phyloP scores from a whole-genome alignment of 2,113 vertebrate species.

The Aptenodytes forsteri region DNA sequence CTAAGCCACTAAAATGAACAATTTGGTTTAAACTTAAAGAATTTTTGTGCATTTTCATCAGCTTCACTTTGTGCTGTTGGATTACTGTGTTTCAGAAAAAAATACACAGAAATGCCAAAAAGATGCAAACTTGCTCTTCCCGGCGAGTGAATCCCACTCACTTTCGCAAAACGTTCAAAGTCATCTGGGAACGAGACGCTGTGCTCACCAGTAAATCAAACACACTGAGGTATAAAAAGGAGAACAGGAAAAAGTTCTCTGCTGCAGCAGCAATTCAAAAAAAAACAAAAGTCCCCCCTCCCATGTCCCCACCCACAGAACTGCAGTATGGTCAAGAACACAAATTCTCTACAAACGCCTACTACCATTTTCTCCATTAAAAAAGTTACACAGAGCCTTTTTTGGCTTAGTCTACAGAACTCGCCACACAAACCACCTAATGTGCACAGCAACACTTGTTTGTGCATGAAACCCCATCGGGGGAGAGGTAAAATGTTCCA shows the following conservation, averaged over 20 bases:
- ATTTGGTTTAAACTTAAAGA: conserved; percentile 46
- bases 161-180: neutral
- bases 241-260: conserved; percentile 75
- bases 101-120: conserved; percentile 58
- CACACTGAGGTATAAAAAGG: conserved; percentile 75
- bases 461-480: conserved; percentile 56
- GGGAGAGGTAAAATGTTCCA: conserved; percentile 49
- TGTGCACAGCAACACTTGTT: conserved; percentile 69
- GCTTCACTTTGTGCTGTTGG: conserved; percentile 46
- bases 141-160: conserved; percentile 51
- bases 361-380: conserved; percentile 43
- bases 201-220: conserved; percentile 65
- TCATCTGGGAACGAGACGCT: conserved; percentile 47
- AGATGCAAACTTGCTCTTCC: conserved; percentile 55
- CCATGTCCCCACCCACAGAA: conserved; percentile 38
- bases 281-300: conserved; percentile 20
- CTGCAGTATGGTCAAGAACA: conserved; percentile 70
- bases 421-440: conserved; percentile 58
- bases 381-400: conserved; percentile 39
- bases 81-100: conserved; percentile 43
- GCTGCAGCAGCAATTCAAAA: conserved; percentile 77
- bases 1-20: conserved; percentile 43
- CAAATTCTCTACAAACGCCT: conserved; percentile 54
- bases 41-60: conserved; percentile 66
- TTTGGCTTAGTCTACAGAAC: conserved; percentile 75